Evolutionary conservation across 2,888 invertebrate genomes (phyloP).

Genomic region (Elmis aenea): DNA sequence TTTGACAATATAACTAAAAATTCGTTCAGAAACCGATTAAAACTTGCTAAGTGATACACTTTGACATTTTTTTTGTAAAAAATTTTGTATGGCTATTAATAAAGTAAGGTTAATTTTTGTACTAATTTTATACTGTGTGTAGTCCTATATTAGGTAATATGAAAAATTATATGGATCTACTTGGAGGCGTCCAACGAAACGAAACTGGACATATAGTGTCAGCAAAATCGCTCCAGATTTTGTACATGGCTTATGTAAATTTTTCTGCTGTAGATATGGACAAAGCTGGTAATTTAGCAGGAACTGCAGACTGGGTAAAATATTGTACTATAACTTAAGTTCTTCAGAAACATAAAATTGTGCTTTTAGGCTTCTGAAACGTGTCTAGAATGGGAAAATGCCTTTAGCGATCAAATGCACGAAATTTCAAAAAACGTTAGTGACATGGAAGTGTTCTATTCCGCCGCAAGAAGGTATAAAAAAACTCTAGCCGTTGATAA

Average conservation of each 20-base stretch:
- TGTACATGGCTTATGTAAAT: constrained; percentile 63
- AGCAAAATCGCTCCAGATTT: constrained; percentile 58
- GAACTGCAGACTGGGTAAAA: constrained; percentile 70
- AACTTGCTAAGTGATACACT: no score
- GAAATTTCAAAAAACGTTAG: constrained; percentile 38
- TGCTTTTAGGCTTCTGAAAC: constrained; percentile 48
- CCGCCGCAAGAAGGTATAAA: constrained; percentile 60
- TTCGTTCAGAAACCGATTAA: no score
- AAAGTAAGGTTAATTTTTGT: background rate
- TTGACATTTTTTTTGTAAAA: no score
- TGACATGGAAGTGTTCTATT: constrained; percentile 52
- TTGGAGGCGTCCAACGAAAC: constrained; percentile 59
- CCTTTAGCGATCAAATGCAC: constrained; percentile 50
- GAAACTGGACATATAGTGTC: constrained; percentile 56
- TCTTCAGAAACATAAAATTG: background rate
- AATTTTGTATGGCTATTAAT: no score
- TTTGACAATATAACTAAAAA: no score
- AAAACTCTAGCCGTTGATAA: no score
- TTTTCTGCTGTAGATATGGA: constrained; percentile 62
- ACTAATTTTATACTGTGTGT: constrained; percentile 25
- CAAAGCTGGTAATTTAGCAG: constrained; percentile 64
- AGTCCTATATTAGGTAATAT: constrained; percentile 65
- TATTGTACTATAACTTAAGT: constrained; percentile 1
- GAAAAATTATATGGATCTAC: constrained; percentile 56
- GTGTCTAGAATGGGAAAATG: constrained; percentile 58